Evolutionary conservation across 2,113 vertebrate genomes (phyloP), one percentile per base, ranked within the genome.

Genomic region (Periophthalmus modestus): DNA sequence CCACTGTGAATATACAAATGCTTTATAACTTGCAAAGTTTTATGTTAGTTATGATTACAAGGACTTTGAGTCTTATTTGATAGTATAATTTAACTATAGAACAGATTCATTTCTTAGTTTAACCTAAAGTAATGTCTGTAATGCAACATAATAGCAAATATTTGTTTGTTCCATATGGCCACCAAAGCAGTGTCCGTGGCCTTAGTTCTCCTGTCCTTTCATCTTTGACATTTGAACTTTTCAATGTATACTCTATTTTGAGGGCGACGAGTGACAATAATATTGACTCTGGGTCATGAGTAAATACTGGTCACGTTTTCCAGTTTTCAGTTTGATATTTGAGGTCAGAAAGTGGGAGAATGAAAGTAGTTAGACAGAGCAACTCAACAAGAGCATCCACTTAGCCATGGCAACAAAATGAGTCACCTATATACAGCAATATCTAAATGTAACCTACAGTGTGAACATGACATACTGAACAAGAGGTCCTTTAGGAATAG

Each of bases 241-340:
- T 58, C 81, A 85, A 66, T n/a, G 33, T 69, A 54, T 69, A 72
- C 61, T 66, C 57, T 19, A 54, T 58, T 73, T 39, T 55, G 55
- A 79, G 75, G 75, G 80, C 76, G 79, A 47, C 75, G 62, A 7
- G n/a, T 46, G 47, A 71, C 71, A 69, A 84, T 79, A 89, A 90
- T 92, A 90, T 91, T 93, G 84, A 90, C 85, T 80, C 28, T 50
- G 55, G 72, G 50, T 19, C 50, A 19, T 36, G 61, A 62, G 39
- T 67, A 80, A 90, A 89, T 82, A 82, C 12, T 34, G 57, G 69
- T 84, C 81, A 81, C 21, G 10, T 82, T 80, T 43, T 72, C 47
- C 34, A 28, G 50, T 75, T 77, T 57, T 48, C 6, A 10, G 68
- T 74, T 68, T 46, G n/a, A 63, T 66, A 63, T 69, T 54, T 5